Evolutionary conservation across 1,140 invertebrate genomes (phyloP).

Genomic region (Leptestheria dahalacensis): DNA sequence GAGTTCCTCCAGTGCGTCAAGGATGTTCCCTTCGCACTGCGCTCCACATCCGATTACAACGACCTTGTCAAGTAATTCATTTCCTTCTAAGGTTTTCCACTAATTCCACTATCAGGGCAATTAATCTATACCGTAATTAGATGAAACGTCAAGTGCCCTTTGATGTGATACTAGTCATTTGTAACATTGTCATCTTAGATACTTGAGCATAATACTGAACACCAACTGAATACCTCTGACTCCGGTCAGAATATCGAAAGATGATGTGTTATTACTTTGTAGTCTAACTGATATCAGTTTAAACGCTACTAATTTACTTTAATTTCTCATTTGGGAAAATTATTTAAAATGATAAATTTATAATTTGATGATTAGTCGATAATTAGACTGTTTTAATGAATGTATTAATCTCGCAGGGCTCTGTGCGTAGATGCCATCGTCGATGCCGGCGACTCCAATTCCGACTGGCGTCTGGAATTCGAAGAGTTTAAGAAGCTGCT

Average conservation of each 20-base stretch:
- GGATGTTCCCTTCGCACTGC: conserved; percentile 13
- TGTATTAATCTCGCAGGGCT: conserved; percentile 17
- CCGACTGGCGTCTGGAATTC: conserved; percentile 24
- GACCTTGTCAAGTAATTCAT: conserved; percentile 15
- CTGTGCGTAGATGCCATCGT: conserved; percentile 25
- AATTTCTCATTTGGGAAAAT: conserved; percentile 2
- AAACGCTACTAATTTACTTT: too few relatives aligned
- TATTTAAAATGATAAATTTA: too few relatives aligned
- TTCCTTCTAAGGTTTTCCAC: too few relatives aligned
- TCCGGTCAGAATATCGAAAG: too few relatives aligned
- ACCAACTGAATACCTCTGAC: too few relatives aligned
- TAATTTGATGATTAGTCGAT: not conserved
- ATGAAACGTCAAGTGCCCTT: not conserved
- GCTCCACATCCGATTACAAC: conserved; percentile 6
- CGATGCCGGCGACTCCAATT: conserved; percentile 22
- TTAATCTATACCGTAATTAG: not conserved
- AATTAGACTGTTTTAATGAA: not conserved
- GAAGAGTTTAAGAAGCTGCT: conserved; percentile 23
- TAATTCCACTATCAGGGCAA: too few relatives aligned
- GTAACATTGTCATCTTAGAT: too few relatives aligned
- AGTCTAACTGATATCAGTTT: too few relatives aligned
- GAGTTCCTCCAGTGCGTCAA: conserved; percentile 23
- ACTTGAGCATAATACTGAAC: too few relatives aligned
- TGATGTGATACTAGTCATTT: too few relatives aligned
- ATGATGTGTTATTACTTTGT: too few relatives aligned